Percentiles rank a stretch among this genome's conserved stretches.
Evolutionary conservation across 1,140 invertebrate genomes (phyloP).

Genomic region (Hycleus phaleratus): DNA sequence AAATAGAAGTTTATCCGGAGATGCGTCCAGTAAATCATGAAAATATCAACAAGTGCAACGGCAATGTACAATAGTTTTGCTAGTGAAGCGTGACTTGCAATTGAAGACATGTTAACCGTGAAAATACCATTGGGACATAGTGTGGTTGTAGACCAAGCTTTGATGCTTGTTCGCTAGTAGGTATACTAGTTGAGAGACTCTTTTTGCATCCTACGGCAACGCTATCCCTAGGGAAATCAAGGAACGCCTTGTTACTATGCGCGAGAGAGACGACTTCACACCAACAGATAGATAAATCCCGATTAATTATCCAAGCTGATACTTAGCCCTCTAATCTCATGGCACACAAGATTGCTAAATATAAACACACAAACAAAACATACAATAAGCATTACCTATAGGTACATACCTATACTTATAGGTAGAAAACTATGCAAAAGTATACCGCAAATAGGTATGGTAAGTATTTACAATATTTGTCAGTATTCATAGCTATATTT

Average conservation of each 20-base stretch:
- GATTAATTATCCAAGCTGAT: slow-evolving; percentile 13
- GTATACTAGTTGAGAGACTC: slow-evolving; percentile 4
- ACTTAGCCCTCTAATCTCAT: slow-evolving; percentile 6
- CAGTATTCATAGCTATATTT: too few relatives aligned
- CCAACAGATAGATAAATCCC: slow-evolving; percentile 13
- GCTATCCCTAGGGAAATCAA: slow-evolving; percentile 13
- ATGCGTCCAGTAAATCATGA: slow-evolving; percentile 4
- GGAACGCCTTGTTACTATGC: slow-evolving; percentile 14
- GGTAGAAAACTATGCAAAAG: too few relatives aligned
- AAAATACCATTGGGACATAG: slow-evolving; percentile 13
- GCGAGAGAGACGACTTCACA: slow-evolving; percentile 12
- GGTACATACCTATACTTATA: too few relatives aligned
- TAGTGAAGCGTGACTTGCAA: slow-evolving; percentile 11
- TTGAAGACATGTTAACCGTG: slow-evolving; percentile 15
- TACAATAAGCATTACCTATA: too few relatives aligned
- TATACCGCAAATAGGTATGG: too few relatives aligned
- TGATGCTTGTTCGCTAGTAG: slow-evolving; percentile 5
- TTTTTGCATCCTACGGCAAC: slow-evolving; percentile 7
- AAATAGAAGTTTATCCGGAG: too few relatives aligned
- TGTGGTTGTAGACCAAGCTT: slow-evolving; percentile 10
- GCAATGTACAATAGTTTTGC: slow-evolving; percentile 11
- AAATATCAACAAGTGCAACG: slow-evolving; percentile 15
- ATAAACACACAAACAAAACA: too few relatives aligned
- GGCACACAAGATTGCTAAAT: too few relatives aligned
- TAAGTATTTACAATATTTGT: too few relatives aligned